Percentiles rank a stretch among this genome's conserved stretches.
Evolutionary conservation across 1,140 invertebrate genomes (phyloP).

Genomic region (Hypsibius dujardini): DNA sequence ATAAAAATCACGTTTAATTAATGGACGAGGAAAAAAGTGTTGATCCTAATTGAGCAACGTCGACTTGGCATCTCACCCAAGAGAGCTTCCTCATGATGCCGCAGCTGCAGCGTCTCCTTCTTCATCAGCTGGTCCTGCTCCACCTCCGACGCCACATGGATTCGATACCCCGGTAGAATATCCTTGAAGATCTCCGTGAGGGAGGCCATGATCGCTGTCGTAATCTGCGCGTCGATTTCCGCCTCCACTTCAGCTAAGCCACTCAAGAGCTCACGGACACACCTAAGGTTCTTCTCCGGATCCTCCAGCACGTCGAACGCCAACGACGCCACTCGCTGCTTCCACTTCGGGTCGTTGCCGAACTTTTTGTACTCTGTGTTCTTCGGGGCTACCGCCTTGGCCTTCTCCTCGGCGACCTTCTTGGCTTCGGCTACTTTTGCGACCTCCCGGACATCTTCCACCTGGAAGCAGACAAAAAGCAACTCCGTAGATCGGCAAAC

Average conservation of each 20-base stretch:
- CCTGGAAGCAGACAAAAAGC: background rate
- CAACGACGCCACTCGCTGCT: background rate
- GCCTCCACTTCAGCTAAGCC: conserved; percentile 56
- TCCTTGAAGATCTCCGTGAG: conserved; percentile 79
- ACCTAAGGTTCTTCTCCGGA: conserved; percentile 42
- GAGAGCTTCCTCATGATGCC: conserved; percentile 60
- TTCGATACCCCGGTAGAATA: conserved; percentile 72
- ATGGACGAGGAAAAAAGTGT: background rate
- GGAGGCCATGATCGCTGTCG: conserved; percentile 63
- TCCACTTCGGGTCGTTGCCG: background rate
- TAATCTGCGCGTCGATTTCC: conserved; percentile 51
- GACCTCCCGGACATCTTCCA: background rate
- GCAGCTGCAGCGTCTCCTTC: conserved; percentile 67
- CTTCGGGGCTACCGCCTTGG: too few relatives aligned
- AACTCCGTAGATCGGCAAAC: background rate
- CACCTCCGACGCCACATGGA: conserved; percentile 45
- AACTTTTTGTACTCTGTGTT: background rate
- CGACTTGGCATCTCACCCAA: conserved; percentile 36
- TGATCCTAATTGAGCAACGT: conserved; percentile 19
- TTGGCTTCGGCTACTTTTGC: background rate
- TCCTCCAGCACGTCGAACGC: conserved; percentile 27
- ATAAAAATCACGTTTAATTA: conserved; percentile 13
- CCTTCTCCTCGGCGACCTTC: too few relatives aligned
- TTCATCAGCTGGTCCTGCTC: conserved; percentile 54
- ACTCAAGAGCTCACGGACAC: conserved; percentile 54